Conservation (phyloP, 1,140 invertebrate species). For the Platorchestia sp. region DNA sequence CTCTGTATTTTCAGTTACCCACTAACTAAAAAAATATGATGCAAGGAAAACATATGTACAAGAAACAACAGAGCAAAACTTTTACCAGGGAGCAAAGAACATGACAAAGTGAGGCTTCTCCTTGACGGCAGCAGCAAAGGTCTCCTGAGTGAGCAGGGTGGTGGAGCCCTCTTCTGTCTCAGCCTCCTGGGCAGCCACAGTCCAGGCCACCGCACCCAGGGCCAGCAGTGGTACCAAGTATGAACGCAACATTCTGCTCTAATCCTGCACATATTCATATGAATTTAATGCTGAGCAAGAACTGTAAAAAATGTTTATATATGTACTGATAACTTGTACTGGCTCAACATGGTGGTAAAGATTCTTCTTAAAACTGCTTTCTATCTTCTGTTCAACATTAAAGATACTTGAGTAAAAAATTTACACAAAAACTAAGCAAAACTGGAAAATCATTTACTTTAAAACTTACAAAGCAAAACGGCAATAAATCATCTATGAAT, state of each 20-base stretch:
- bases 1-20: too few species aligned
- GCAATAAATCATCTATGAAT: too few species aligned
- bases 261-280: neutral
- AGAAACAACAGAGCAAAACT: neutral
- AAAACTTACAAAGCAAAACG: too few species aligned
- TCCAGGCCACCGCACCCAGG: neutral
- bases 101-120: conserved; percentile 40
- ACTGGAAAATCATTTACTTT: neutral
- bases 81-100: conserved; percentile 45
- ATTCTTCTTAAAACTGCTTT: neutral
- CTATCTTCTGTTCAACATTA: neutral
- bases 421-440: neutral
- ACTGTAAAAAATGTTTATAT: neutral
- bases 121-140: conserved; percentile 21
- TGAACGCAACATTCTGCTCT: neutral
- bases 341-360: neutral
- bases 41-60: too few species aligned
- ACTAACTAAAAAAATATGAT: too few species aligned
- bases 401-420: neutral
- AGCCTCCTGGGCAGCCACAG: neutral
- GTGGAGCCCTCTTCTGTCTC: conserved; percentile 17
- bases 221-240: neutral
- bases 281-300: neutral
- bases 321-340: neutral
- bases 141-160: neutral